Percentiles rank a stretch among this genome's conserved stretches.
phyloP scores from a whole-genome alignment of 1,140 invertebrate genomes.

The Hypsibius dujardini region DNA sequence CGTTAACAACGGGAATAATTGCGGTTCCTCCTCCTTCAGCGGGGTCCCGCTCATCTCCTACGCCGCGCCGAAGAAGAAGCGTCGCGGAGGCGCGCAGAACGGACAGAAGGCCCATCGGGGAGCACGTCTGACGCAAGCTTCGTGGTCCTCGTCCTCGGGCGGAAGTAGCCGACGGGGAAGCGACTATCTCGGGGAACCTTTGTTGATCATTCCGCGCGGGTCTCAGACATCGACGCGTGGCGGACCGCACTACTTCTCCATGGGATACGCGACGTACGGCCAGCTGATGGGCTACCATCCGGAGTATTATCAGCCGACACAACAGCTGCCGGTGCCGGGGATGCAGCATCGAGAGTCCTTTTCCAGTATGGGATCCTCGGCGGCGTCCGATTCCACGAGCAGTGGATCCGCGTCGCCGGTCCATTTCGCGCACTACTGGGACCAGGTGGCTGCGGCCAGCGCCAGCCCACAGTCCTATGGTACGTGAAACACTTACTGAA shows the following conservation, averaged over 20 bases:
- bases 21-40: not conserved
- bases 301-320: not conserved
- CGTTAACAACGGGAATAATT: not conserved
- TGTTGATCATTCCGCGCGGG: constrained; percentile 3
- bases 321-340: not conserved
- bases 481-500: not conserved
- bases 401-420: not conserved
- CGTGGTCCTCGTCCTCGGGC: no score
- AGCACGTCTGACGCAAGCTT: not conserved
- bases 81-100: no score
- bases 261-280: not conserved
- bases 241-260: not conserved
- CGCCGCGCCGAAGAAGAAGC: not conserved
- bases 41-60: constrained; percentile 8
- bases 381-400: not conserved
- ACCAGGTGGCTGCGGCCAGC: not conserved
- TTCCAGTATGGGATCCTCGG: not conserved
- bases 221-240: not conserved
- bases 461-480: not conserved
- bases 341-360: not conserved
- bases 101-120: not conserved
- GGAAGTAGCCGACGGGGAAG: not conserved
- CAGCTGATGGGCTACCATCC: not conserved
- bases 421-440: not conserved
- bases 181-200: not conserved